Conservation (phyloP, 2,797 vertebrate species). For the Picus viridis region DNA sequence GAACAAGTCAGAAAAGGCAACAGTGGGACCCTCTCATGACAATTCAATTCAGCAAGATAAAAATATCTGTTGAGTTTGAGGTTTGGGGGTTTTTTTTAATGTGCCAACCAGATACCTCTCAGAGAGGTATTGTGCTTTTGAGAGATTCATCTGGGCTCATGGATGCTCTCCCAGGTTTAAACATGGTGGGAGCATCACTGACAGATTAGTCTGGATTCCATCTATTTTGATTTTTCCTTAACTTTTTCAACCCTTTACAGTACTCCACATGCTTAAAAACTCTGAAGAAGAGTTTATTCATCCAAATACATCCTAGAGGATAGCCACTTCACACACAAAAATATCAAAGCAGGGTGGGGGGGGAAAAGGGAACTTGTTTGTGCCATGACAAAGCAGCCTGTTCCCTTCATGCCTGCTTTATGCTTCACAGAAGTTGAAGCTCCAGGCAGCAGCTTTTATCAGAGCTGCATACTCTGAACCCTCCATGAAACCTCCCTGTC, state of each 20-base stretch:
- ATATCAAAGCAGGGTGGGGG: neutral
- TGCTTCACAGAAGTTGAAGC: fast-evolving
- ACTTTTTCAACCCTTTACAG: neutral
- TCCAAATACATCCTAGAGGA: neutral
- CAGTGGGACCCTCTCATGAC: neutral
- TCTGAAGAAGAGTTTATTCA: neutral
- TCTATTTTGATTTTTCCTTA: neutral
- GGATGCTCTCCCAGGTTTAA: neutral
- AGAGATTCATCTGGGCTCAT: neutral
- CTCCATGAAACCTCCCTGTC: neutral
- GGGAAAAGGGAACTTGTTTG: neutral
- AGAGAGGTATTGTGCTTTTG: neutral
- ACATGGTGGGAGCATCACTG: constrained; percentile 10
- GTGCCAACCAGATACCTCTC: neutral
- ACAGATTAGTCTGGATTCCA: neutral
- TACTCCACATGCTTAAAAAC: neutral
- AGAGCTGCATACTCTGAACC: neutral
- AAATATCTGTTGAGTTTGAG: neutral
- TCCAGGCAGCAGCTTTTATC: neutral
- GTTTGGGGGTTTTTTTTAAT: no score
- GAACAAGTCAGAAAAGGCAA: neutral
- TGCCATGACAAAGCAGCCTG: neutral
- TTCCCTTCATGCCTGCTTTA: neutral
- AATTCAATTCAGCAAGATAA: neutral
- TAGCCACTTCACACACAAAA: neutral